A percentile compares a stretch with the other conserved stretches of the same genome.
phyloP scores from a whole-genome alignment of 2,113 vertebrate genomes.

The Prolemur simus region DNA sequence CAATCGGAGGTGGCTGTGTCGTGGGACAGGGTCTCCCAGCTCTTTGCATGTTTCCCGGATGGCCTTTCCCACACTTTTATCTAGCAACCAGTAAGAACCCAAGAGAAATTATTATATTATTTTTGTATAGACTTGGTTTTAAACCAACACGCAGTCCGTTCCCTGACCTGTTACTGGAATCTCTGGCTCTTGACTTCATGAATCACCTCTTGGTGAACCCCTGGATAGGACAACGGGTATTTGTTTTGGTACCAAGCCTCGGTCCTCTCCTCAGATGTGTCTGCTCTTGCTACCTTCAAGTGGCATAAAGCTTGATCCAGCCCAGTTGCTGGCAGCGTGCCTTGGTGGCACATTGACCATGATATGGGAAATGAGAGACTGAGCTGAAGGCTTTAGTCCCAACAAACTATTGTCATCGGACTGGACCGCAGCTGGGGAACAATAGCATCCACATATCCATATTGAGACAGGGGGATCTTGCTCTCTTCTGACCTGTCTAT shows the following conservation, averaged over 20 bases:
- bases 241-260: neutral
- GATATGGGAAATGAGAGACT: neutral
- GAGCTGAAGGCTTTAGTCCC: neutral
- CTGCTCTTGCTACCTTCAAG: neutral
- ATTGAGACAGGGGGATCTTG: too few species aligned
- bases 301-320: neutral
- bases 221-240: neutral
- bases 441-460: fast-evolving
- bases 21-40: fast-evolving
- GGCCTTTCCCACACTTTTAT: neutral
- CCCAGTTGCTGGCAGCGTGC: neutral
- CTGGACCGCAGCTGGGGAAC: neutral
- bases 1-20: neutral
- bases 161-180: slow-evolving; percentile 22
- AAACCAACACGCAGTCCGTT: neutral
- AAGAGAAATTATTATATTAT: neutral
- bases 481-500: neutral
- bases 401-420: fast-evolving
- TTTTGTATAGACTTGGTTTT: neutral
- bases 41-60: neutral
- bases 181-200: neutral
- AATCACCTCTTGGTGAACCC: neutral
- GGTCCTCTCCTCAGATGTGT: neutral
- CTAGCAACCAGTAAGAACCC: neutral
- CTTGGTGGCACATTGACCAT: fast-evolving